phyloP scores from a whole-genome alignment of 1,140 invertebrate genomes.

The Phymastichus coffea region DNA sequence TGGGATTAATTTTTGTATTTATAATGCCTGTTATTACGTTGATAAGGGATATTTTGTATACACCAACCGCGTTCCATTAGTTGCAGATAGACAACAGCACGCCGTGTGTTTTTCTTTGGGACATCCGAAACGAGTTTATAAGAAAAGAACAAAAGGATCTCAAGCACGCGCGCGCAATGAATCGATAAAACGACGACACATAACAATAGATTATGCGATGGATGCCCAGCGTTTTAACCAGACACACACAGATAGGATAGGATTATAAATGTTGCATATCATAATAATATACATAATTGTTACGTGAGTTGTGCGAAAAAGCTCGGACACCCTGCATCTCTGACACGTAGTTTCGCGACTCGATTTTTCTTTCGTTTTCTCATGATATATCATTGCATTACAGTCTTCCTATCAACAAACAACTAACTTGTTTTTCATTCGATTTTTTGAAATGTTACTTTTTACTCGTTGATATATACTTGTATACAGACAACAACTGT shows the following conservation, averaged over 20 bases:
- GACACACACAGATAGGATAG: slow-evolving; percentile 44
- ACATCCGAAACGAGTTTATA: no score
- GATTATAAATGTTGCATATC: slow-evolving; percentile 59
- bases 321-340: slow-evolving; percentile 1
- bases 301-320: slow-evolving; percentile 47
- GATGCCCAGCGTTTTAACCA: slow-evolving; percentile 56
- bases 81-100: no score
- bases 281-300: slow-evolving; percentile 56
- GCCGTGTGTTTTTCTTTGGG: no score
- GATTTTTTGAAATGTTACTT: no score
- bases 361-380: no score
- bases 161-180: no score
- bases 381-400: no score
- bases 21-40: slow-evolving; percentile 52
- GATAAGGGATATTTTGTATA: slow-evolving; percentile 40
- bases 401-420: no score
- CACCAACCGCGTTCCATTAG: slow-evolving; percentile 18
- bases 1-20: slow-evolving; percentile 36
- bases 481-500: no score
- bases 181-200: no score
- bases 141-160: no score
- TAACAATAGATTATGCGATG: slow-evolving; percentile 38
- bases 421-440: background rate
- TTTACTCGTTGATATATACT: no score
- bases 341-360: slow-evolving; percentile 7